Evolutionary conservation across 2,113 vertebrate genomes (phyloP).

Genomic region (Takifugu flavidus): DNA sequence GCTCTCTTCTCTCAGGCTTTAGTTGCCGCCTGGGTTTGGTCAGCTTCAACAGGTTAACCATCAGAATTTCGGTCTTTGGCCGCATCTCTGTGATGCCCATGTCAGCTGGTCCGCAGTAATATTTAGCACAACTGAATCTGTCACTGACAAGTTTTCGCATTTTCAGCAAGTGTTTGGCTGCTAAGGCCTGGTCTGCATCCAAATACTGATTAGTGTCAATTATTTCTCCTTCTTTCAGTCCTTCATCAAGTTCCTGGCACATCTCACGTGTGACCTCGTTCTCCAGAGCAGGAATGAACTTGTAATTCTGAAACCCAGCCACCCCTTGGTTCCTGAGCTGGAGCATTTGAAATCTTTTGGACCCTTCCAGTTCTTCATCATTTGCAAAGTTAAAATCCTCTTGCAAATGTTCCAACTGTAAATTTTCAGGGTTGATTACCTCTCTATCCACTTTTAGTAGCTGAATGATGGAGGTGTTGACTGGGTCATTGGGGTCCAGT

Average conservation of each 20-base stretch:
- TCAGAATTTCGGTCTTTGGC: slow-evolving; percentile 86
- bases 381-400: slow-evolving; percentile 93
- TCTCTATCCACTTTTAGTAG: slow-evolving; percentile 85
- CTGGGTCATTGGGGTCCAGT: slow-evolving; percentile 96
- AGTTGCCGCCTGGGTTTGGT: slow-evolving; percentile 90
- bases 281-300: slow-evolving; percentile 82
- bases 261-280: slow-evolving; percentile 86
- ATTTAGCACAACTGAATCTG: slow-evolving; percentile 85
- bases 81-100: slow-evolving; percentile 90
- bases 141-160: slow-evolving; percentile 88
- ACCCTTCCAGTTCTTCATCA: slow-evolving; percentile 83
- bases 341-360: slow-evolving; percentile 86
- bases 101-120: slow-evolving; percentile 85
- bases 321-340: slow-evolving; percentile 81
- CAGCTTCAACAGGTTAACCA: slow-evolving; percentile 89
- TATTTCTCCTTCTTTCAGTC: slow-evolving; percentile 79
- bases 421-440: slow-evolving; percentile 80
- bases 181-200: slow-evolving; percentile 83
- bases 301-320: slow-evolving; percentile 87
- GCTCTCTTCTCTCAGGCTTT: slow-evolving; percentile 89
- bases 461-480: slow-evolving; percentile 91
- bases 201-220: slow-evolving; percentile 84
- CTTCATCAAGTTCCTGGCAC: slow-evolving; percentile 94
- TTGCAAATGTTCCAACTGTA: slow-evolving; percentile 90
- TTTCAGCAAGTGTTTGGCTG: slow-evolving; percentile 91